Evolutionary conservation across 1,140 invertebrate genomes (phyloP), one percentile per base, ranked within the genome.

Genomic region (Brachionus manjavacas): DNA sequence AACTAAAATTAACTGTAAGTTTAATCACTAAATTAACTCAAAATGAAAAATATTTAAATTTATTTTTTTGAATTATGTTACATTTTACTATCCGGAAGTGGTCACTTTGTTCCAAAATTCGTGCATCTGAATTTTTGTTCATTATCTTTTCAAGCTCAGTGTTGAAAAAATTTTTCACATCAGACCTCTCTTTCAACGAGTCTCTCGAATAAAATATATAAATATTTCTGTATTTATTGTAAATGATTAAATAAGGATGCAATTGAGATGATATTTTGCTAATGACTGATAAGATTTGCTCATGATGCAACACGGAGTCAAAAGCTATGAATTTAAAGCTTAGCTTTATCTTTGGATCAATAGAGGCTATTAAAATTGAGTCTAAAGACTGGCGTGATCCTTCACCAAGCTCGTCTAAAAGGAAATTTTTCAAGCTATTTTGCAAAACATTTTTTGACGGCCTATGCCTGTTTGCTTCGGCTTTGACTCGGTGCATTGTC

Each of bases 11-110:
- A 35, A 35, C n/a, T n/a, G 39, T 31, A 31, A n/a, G 12, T 70
- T 31, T 35, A 35, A 31, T 35, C 31, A 35, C 31, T 35, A 35
- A 35, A 35, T 41, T 43, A n/a, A 41, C 41, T 49, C 46, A 76
- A 76, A 76, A 76, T 23, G 72, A 76, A 49, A 76, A 76, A 76
- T 76, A 76, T 35, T 76, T 76, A 49, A 76, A 76, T 14, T 76
- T 46, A 25, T 76, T 76, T 35, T 31, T 49, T 76, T 46, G 41
- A 28, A 76, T 46, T 3, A 76, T 16, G 41, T 28, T 76, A 49
- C 72, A 76, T 23, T 49, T 76, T 14, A 76, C 25, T 28, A 76
- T 49, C 8, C 23, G 46, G 52, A 49, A 76, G 16, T 76, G 52
- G 12, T 76, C 43, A 14, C 41, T 16, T 49, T 49, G 8, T 1